Evolutionary conservation across 2,797 vertebrate species (phyloP), one percentile per base, ranked within the genome.

Genomic region (Scyliorhinus canicula): DNA sequence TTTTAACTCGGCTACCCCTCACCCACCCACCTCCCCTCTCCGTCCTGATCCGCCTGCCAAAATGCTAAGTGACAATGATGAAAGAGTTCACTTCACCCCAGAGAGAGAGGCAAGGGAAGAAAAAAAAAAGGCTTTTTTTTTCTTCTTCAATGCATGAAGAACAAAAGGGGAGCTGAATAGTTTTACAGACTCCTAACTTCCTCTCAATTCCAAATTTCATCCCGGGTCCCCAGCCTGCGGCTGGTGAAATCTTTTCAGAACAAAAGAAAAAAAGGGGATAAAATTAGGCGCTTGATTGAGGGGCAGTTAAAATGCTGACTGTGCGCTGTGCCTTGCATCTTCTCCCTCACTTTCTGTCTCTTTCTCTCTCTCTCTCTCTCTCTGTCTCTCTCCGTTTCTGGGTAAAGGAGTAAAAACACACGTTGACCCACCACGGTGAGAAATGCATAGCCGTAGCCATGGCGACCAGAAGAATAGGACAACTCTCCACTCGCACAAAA

Each of bases 361-460:
- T 31, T 12, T 55, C 85, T 52, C 24, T 31, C 84, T 0, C 82
- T 26, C 19, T 11, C 82, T 8, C 52, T 55, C 82, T 60, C 57
- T 0, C 82, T 26, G 5, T 28, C 47, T 8, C 57, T 35, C 86
- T 90, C 50, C 21, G 40, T 65, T 63, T 44, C 88, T 40, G 24
- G 88, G 5, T 91, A 40, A 91, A 65, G 57, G 4, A 65, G 50
- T 35, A 91, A 91, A 55, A 63, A 26, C 60, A 44, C 88, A 44
- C 60, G 65, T 91, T 91, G 65, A 44, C 63, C 40, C 21, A 28
- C 21, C n/a, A 60, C 24, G 88, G 28, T 65, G 88, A 65, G 60
- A 60, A 91, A 91, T 91, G 88, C 88, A 91, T 65, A 44, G 88
- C 57, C n/a, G 88, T 91, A 40, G 65, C 88, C 60, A 91, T 91